These are phyloP conservation scores for Siniperca obscura DNA, from an alignment of 2,797 vertebrate genomes.

Conservation along the genomic window DNA sequence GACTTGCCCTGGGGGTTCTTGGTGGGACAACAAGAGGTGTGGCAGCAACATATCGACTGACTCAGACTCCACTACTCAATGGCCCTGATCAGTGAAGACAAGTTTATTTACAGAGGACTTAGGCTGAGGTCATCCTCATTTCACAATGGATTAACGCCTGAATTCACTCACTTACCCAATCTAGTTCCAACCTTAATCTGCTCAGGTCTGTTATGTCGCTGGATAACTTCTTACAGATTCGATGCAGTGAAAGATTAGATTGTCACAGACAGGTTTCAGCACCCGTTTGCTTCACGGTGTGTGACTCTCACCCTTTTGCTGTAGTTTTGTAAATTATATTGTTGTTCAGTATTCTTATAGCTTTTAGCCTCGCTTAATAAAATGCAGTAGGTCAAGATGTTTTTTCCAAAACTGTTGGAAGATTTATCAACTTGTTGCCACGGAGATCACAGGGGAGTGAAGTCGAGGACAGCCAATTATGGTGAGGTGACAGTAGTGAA, in stretches of 20 bases:
- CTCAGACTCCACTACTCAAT: constrained; percentile 28
- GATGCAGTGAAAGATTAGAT: not conserved
- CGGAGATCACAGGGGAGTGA: not conserved
- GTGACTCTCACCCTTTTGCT: not conserved
- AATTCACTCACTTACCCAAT: constrained; percentile 39
- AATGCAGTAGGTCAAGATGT: not conserved
- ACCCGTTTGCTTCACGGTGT: not conserved
- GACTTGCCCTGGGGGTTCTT: not conserved
- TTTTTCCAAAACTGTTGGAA: not conserved
- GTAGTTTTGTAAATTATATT: not conserved
- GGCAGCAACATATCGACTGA: constrained; percentile 47
- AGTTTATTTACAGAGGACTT: constrained; percentile 65
- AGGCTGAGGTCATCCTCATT: constrained; percentile 60
- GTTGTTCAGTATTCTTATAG: not conserved
- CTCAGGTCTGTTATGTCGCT: not conserved
- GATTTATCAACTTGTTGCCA: constrained; percentile 10
- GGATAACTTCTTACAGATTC: not conserved
- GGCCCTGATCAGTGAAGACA: constrained; percentile 42
- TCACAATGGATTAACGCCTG: constrained; percentile 59
- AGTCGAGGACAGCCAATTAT: not conserved
- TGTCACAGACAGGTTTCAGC: not conserved
- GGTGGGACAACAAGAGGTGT: not conserved
- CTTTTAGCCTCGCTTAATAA: not conserved
- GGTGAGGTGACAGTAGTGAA: constrained; percentile 1
- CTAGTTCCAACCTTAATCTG: constrained; percentile 1